These are phyloP conservation scores for Yponomeuta malinellus DNA, from an alignment of 2,888 invertebrate species.

Conservation along the genomic window DNA sequence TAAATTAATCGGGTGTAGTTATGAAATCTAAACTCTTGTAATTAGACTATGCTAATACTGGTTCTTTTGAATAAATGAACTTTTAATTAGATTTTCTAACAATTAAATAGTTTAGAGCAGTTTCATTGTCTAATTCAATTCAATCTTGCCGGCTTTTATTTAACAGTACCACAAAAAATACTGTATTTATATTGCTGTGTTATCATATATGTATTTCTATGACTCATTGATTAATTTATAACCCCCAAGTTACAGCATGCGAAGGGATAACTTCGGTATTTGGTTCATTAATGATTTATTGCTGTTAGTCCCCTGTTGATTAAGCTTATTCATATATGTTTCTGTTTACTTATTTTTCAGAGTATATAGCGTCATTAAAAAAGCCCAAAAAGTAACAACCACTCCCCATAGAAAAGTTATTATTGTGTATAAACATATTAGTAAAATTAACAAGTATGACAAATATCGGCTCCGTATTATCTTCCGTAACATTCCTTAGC, in stretches of 20 bases:
- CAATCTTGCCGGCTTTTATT: neutral
- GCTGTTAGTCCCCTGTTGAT: neutral
- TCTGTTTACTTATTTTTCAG: conserved; percentile 65
- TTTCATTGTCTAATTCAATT: too few species aligned
- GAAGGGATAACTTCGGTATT: conserved; percentile 10
- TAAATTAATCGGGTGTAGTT: neutral
- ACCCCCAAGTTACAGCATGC: conserved; percentile 18
- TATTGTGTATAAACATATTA: conserved; percentile 10
- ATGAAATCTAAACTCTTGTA: too few species aligned
- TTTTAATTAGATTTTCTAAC: too few species aligned
- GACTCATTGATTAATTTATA: neutral
- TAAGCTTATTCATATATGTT: conserved; percentile 18
- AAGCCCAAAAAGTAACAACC: conserved; percentile 62
- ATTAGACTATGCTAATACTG: too few species aligned
- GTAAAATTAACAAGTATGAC: conserved; percentile 14
- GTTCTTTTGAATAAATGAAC: too few species aligned
- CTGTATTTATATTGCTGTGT: neutral
- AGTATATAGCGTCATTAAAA: conserved; percentile 68
- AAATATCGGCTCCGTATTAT: conserved; percentile 23
- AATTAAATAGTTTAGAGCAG: too few species aligned
- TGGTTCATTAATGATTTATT: conserved; percentile 21
- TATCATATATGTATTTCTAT: neutral
- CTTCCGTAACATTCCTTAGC: conserved; percentile 30
- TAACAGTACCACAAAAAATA: neutral
- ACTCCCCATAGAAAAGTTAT: conserved; percentile 26